These are phyloP conservation scores for Cataglyphis hispanica DNA, from an alignment of 1,140 invertebrate genomes.

Conservation along the genomic window DNA sequence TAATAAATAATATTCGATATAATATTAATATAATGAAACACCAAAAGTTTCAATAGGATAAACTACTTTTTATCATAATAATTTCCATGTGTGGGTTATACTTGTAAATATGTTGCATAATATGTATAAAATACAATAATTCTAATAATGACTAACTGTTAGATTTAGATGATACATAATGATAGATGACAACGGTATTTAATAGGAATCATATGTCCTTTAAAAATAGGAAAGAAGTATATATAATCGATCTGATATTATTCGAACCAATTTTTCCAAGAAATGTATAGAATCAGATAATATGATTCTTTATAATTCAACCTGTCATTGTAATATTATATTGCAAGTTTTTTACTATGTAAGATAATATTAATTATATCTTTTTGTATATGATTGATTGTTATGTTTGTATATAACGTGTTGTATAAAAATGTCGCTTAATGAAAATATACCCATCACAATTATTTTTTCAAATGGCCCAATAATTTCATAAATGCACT, in stretches of 20 bases:
- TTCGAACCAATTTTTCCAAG: constrained; percentile 52
- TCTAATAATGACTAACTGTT: constrained; percentile 78
- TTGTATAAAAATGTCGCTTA: constrained; percentile 74
- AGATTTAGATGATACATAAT: constrained; percentile 68
- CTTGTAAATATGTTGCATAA: constrained; percentile 78
- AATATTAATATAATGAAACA: constrained; percentile 56
- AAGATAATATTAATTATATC: constrained; percentile 74
- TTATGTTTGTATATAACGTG: constrained; percentile 77
- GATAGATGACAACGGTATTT: constrained; percentile 62
- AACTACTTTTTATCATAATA: constrained; percentile 58
- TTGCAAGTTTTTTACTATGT: constrained; percentile 77
- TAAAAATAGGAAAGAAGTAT: constrained; percentile 52
- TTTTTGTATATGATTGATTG: constrained; percentile 79
- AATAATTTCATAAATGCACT: constrained; percentile 12
- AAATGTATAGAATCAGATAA: constrained; percentile 53
- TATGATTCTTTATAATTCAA: constrained; percentile 36
- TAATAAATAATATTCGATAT: constrained; percentile 36
- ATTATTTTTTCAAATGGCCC: constrained; percentile 74
- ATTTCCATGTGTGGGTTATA: constrained; percentile 72
- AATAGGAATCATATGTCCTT: constrained; percentile 53
- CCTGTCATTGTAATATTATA: constrained; percentile 66
- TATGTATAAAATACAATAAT: constrained; percentile 75
- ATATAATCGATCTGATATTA: constrained; percentile 59
- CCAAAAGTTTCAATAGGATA: constrained; percentile 72
- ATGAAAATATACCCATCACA: constrained; percentile 74